Percentiles rank a stretch among this genome's conserved stretches.
These are phyloP conservation scores for Antennarius striatus DNA, from an alignment of 2,113 vertebrate genomes.

Conservation along the genomic window DNA sequence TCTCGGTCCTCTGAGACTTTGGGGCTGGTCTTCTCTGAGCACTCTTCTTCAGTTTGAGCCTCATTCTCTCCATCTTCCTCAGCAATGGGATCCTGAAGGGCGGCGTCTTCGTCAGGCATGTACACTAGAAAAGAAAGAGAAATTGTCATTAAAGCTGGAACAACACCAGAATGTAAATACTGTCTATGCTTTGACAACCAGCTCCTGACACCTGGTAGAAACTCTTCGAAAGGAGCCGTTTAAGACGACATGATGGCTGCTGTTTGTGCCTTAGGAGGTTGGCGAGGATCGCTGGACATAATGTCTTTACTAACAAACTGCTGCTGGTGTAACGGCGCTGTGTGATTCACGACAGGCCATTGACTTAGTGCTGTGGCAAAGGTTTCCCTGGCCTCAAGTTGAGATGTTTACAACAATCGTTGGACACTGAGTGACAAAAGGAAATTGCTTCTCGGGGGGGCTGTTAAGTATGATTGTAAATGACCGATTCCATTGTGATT, in stretches of 20 bases:
- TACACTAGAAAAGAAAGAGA: slow-evolving; percentile 87
- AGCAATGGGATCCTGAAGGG: slow-evolving; percentile 83
- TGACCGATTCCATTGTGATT: slow-evolving; percentile 71
- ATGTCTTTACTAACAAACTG: slow-evolving; percentile 62
- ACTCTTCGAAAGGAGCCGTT: slow-evolving; percentile 1
- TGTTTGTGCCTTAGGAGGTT: slow-evolving; percentile 30
- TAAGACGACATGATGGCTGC: slow-evolving; percentile 20
- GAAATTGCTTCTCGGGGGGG: slow-evolving; percentile 70
- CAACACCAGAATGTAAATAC: too few species aligned
- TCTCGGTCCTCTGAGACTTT: slow-evolving; percentile 92
- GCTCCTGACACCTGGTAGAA: too few species aligned
- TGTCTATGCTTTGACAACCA: too few species aligned
- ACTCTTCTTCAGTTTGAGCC: slow-evolving; percentile 85
- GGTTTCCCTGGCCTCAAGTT: slow-evolving; percentile 64
- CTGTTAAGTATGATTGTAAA: slow-evolving; percentile 73
- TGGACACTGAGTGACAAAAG: slow-evolving; percentile 73
- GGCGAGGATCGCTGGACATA: slow-evolving; percentile 47
- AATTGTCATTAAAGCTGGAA: slow-evolving; percentile 25
- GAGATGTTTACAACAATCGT: slow-evolving; percentile 75
- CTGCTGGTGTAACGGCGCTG: slow-evolving; percentile 55
- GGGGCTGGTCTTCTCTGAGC: slow-evolving; percentile 88
- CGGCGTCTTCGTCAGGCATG: slow-evolving; percentile 89
- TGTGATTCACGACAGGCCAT: slow-evolving; percentile 73
- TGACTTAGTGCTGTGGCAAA: slow-evolving; percentile 70
- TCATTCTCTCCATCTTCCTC: slow-evolving; percentile 92